phyloP scores from a whole-genome alignment of 2,113 vertebrate species.

The Grallaria varia region DNA sequence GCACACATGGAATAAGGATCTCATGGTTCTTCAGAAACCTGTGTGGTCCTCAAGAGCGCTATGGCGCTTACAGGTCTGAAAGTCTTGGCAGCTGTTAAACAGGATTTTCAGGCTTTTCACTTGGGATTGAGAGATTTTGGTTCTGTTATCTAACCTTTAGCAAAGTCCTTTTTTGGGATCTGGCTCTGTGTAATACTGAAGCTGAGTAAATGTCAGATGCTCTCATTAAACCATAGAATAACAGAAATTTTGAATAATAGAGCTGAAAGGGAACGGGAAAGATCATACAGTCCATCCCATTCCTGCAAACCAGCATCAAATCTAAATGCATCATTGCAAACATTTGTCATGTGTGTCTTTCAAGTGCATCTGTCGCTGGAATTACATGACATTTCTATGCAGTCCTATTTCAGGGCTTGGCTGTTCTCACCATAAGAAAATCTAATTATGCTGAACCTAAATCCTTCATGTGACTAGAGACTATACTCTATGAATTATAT shows the following conservation, averaged over 20 bases:
- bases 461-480: neutral
- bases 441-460: neutral
- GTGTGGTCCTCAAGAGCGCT: neutral
- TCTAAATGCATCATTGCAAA: neutral
- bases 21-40: neutral
- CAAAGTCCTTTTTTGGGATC: neutral
- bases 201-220: neutral
- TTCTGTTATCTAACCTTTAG: neutral
- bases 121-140: neutral
- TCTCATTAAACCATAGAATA: neutral
- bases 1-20: neutral
- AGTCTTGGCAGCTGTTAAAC: neutral
- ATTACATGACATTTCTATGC: neutral
- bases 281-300: neutral
- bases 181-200: neutral
- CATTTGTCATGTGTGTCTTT: neutral
- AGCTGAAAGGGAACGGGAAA: neutral
- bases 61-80: neutral
- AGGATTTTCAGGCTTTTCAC: neutral
- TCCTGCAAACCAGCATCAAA: neutral
- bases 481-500: neutral
- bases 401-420: neutral
- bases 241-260: neutral
- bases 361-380: neutral
- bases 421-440: neutral